Percentiles rank a stretch among this genome's conserved stretches.
Evolutionary conservation across 30 jellyfish, hydroid and myxozoan genomes (phyloP).

Genomic region (Chrysaora quinquecirrha): DNA sequence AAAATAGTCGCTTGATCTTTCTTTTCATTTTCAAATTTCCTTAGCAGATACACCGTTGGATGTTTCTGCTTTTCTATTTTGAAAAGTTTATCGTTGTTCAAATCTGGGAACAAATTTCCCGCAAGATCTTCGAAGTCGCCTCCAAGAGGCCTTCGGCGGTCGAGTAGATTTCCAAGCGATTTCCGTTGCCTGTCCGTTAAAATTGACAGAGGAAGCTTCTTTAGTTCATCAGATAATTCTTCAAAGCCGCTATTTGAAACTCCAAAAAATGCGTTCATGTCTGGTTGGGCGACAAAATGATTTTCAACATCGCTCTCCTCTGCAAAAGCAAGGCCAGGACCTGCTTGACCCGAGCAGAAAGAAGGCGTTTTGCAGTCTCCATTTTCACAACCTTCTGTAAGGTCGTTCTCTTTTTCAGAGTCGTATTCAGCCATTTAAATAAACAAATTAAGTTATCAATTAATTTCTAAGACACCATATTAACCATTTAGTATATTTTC

Average conservation of each 20-base stretch:
- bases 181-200: slow-evolving; percentile 1
- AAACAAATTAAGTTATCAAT: too few species aligned
- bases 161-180: slow-evolving; percentile 23
- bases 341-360: too few species aligned
- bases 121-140: slow-evolving; percentile 52
- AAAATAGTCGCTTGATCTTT: slow-evolving; percentile 33
- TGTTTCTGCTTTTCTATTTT: slow-evolving; percentile 5
- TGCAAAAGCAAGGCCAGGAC: too few species aligned
- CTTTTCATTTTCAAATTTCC: slow-evolving; percentile 19
- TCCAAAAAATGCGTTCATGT: not conserved
- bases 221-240: not conserved
- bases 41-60: slow-evolving; percentile 40
- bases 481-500: too few species aligned
- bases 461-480: too few species aligned
- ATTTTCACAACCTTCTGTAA: not conserved
- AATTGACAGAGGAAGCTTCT: not conserved
- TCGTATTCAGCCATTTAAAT: not conserved
- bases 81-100: not conserved
- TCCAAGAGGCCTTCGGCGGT: slow-evolving; percentile 35
- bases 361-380: too few species aligned
- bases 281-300: too few species aligned
- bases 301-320: too few species aligned
- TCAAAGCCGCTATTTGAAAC: not conserved
- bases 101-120: slow-evolving; percentile 34
- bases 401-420: not conserved